Evolutionary conservation across 2,797 vertebrate genomes (phyloP).

Genomic region (Typhlichthys subterraneus): DNA sequence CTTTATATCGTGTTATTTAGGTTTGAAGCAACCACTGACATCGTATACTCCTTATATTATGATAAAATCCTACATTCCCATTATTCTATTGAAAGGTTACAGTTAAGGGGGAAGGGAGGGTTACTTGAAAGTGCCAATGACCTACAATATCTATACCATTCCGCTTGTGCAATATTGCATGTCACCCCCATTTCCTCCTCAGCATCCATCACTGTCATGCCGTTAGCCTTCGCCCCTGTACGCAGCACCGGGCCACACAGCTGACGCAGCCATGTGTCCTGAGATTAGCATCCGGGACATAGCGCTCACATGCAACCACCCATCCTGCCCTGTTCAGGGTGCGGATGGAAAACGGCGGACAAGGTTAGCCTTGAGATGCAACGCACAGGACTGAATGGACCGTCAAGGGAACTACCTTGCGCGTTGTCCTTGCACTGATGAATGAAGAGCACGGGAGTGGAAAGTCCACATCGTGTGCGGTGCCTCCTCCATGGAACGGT

Average conservation of each 20-base stretch:
- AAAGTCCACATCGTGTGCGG: constrained; percentile 49
- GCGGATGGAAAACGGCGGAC: no score
- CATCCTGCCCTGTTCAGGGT: neutral
- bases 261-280: constrained; percentile 42
- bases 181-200: constrained; percentile 37
- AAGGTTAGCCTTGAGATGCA: constrained; percentile 9
- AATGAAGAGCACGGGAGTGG: constrained; percentile 17
- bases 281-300: constrained; percentile 37
- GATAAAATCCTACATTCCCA: no score
- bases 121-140: no score
- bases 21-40: no score
- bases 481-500: constrained; percentile 25
- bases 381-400: neutral
- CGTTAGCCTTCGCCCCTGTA: constrained; percentile 31
- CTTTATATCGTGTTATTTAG: no score
- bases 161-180: no score
- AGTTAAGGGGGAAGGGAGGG: no score
- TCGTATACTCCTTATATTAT: no score
- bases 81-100: no score
- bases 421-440: constrained; percentile 17
- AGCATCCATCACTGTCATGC: constrained; percentile 20
- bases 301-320: neutral
- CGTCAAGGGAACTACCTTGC: neutral
- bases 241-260: constrained; percentile 33
- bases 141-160: neutral